Base-by-base conservation (phyloP, 1,140 invertebrate species). In the Drosophila orosa region DNA sequence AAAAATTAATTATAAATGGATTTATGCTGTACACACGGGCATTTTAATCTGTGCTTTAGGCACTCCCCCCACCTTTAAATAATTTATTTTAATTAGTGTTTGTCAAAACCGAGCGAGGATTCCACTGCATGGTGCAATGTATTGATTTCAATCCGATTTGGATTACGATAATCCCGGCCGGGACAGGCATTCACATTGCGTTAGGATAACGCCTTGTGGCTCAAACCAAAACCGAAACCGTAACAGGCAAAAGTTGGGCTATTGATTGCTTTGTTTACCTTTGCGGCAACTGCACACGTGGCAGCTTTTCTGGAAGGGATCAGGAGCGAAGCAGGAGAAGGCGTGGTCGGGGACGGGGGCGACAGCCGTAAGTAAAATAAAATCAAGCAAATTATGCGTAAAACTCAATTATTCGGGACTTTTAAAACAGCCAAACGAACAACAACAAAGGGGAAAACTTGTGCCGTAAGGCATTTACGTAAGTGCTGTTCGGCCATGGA, bases 341-440 rank as follows among this genome's bases (percentile, higher is more conserved):
- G 9, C 19, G 27, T 8, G 13, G n/a, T 5, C 12, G 27, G 17
- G 7, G n/a, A 2, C 12, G 60, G 29, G 19, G 35, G 29, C 27
- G 35, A 50, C 59, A 35, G 40, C 50, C 48, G 58, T 76, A 71
- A 68, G 80, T 76, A 84, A 80, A 84, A 79, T 76, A 84, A 83
- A 61, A 81, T 81, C 60, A 82, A 84, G 78, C 80, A 79, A 84
- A 83, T 84, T 84, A 84, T 84, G 73, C 72, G 73, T 63, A 73
- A 76, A 84, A 84, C 78, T 84, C 76, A 84, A 84, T 84, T 84
- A 84, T 84, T 77, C 50, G 58, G 66, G 58, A 63, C 77, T 83
- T 80, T 84, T 77, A 73, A 77, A 82, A 84, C 67, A 77, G 57
- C 52, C 69, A 63, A 81, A 56, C 31, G 50, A 54, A 54, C 47